Percentiles rank a stretch among this genome's conserved stretches.
Evolutionary conservation across 2,888 invertebrate species (phyloP).

Genomic region (Drosophila austrosaltans): DNA sequence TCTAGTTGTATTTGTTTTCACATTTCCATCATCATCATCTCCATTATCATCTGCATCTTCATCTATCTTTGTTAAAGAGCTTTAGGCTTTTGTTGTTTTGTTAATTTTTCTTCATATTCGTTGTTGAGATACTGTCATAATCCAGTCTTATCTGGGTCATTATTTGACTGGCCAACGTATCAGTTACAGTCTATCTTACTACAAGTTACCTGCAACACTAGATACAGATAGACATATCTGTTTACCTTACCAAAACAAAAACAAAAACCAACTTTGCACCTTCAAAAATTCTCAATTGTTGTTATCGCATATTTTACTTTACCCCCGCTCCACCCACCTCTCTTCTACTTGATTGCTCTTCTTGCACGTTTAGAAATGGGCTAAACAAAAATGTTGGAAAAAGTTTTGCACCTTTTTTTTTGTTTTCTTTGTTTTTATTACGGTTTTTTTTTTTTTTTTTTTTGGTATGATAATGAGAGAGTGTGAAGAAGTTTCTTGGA

Average conservation of each 20-base stretch:
- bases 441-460: neutral
- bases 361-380: slow-evolving; percentile 11
- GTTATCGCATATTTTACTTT: slow-evolving; percentile 1
- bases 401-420: slow-evolving; percentile 9
- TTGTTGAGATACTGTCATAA: slow-evolving; percentile 46
- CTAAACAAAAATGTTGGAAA: slow-evolving; percentile 12
- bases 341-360: slow-evolving; percentile 6
- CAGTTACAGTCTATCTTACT: slow-evolving; percentile 21
- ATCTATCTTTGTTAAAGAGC: slow-evolving; percentile 2
- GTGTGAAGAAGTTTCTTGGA: slow-evolving; percentile 11
- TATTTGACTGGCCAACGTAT: slow-evolving; percentile 56
- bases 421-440: neutral
- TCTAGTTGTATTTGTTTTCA: neutral
- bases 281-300: slow-evolving; percentile 9
- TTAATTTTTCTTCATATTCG: slow-evolving; percentile 15
- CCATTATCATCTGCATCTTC: neutral
- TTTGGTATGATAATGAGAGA: slow-evolving; percentile 13
- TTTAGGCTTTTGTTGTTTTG: neutral
- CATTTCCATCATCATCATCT: neutral
- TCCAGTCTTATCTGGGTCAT: slow-evolving; percentile 67
- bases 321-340: neutral
- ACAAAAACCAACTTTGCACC: slow-evolving; percentile 4
- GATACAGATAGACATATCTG: slow-evolving; percentile 8
- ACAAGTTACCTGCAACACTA: slow-evolving; percentile 1
- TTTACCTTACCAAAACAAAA: neutral